phyloP scores from a whole-genome alignment of 35 echinoderm and acorn worm genomes.

The Heliocidaris erythrogramma region DNA sequence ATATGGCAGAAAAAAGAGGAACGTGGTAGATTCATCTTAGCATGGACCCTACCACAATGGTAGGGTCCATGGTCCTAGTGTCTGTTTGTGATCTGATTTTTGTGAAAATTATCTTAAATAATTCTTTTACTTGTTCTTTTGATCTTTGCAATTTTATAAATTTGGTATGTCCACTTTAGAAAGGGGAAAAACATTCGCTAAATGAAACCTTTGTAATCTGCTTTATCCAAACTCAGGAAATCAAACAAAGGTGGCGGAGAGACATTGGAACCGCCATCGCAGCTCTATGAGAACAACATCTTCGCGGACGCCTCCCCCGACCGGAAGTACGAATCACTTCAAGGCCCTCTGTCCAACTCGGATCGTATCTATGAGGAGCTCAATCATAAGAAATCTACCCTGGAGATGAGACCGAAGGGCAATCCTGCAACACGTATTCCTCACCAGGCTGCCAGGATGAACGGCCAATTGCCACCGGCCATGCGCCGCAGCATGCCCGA shows the following conservation, averaged over 20 bases:
- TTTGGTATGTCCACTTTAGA: not conserved
- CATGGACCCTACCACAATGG: no score
- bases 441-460: not conserved
- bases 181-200: not conserved
- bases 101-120: no score
- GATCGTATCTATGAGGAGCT: slow-evolving; percentile 38
- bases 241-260: slow-evolving; percentile 25
- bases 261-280: not conserved
- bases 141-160: no score
- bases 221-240: not conserved
- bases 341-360: not conserved
- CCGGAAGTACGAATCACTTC: slow-evolving; percentile 35
- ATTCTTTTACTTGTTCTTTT: no score
- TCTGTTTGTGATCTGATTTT: no score
- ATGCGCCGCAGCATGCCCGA: slow-evolving; percentile 35
- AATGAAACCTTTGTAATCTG: not conserved
- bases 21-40: no score
- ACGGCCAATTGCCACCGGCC: not conserved
- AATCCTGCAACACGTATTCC: not conserved
- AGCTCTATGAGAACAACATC: slow-evolving; percentile 42
- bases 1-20: no score
- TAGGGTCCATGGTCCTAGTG: no score
- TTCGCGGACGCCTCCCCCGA: slow-evolving; percentile 29
- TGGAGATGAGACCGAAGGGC: slow-evolving; percentile 31
- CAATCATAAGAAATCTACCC: slow-evolving; percentile 4